phyloP scores from a whole-genome alignment of 2,113 vertebrate genomes.

The Setophaga kirtlandii region DNA sequence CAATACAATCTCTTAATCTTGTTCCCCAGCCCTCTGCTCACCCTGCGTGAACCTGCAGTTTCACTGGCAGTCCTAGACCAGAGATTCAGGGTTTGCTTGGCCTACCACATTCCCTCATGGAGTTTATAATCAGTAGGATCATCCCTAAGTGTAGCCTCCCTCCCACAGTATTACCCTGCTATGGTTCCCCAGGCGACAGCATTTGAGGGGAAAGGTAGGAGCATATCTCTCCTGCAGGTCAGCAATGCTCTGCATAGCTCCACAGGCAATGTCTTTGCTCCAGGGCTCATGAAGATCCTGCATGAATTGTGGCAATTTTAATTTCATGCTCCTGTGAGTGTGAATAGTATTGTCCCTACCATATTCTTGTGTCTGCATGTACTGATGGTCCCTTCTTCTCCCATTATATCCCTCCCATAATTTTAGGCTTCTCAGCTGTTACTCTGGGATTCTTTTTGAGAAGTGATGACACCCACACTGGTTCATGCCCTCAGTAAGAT shows the following conservation, averaged over 20 bases:
- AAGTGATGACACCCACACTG: neutral
- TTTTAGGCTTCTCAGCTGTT: neutral
- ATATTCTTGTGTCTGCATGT: neutral
- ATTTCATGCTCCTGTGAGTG: neutral
- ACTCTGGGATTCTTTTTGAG: neutral
- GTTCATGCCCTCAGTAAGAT: neutral
- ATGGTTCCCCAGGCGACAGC: neutral
- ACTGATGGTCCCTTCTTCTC: neutral
- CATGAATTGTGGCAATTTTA: neutral
- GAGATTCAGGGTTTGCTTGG: slow-evolving; percentile 26
- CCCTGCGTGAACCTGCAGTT: slow-evolving; percentile 23
- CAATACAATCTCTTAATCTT: slow-evolving; percentile 36
- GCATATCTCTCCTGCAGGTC: neutral
- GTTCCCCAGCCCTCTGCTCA: slow-evolving; percentile 19
- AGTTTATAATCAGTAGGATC: neutral
- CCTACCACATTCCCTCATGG: neutral
- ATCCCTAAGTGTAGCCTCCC: neutral
- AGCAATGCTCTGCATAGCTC: neutral
- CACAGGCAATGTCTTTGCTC: neutral
- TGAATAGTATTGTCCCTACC: neutral
- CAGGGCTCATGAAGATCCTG: neutral
- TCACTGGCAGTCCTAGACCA: neutral
- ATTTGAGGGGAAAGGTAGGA: neutral
- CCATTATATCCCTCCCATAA: neutral
- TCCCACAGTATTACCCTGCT: neutral